Evolutionary conservation across 2,113 vertebrate species (phyloP), one percentile per base, ranked within the genome.

Genomic region (Phalacrocorax pelagicus): DNA sequence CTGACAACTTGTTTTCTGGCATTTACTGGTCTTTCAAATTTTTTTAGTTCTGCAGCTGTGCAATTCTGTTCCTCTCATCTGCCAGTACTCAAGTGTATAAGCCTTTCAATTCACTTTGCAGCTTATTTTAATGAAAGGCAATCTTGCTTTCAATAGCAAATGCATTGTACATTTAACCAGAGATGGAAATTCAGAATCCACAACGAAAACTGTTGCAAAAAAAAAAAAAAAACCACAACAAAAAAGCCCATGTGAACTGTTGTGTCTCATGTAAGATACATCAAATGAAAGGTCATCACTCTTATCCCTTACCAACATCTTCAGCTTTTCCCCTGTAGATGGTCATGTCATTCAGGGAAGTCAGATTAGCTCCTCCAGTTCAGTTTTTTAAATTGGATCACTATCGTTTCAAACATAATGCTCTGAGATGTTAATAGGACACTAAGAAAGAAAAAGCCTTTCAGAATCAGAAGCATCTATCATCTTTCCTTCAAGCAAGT

Each of bases 51-150:
- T 90, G 63, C 69, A 86, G 80, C 88, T 86, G 83, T 88, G 69
- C 51, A 80, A 51, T 86, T 88, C 75, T 94, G 24, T 77, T 96
- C 32, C 65, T 79, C 90, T 93, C 54, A 90, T 81, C 80, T 84
- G 46, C 46, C 71, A 58, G n/a, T 38, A 70, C 70, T 23, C 36
- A 73, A 40, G 32, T 15, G 80, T 10, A 81, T 7, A 78, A 83
- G 54, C 34, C 42, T 77, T 54, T 32, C 11, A 70, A 46, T 58
- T 82, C 74, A 46, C 54, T 75, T 52, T 38, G 42, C 12, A 58
- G 29, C 23, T 66, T 58, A 51, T 42, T 92, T 88, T 47, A 74
- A 59, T 17, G 29, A 86, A 57, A 80, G 26, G 10, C 21, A 55
- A 81, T 44, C 19, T 69, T 49, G 51, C n/a, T 42, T 92, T 70